Evolutionary conservation across 2,888 invertebrate species (phyloP).

Genomic region (Synanthedon vespiformis): DNA sequence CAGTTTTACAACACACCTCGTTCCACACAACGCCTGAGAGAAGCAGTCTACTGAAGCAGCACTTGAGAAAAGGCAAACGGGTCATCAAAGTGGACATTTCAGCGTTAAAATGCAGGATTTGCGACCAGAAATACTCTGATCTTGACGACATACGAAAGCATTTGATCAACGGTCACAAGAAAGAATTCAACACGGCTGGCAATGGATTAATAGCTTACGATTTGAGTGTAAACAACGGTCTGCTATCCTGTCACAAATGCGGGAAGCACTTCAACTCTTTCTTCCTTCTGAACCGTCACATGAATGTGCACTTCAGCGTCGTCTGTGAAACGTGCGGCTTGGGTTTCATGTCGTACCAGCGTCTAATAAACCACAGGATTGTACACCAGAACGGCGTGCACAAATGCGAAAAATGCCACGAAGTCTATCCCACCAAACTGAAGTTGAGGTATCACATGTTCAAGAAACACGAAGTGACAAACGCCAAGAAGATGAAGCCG

Average conservation of each 20-base stretch:
- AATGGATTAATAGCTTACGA: conserved; percentile 57
- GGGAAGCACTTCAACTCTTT: conserved; percentile 51
- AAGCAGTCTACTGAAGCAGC: conserved; percentile 37
- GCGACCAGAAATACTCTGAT: conserved; percentile 46
- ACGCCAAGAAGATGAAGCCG: conserved; percentile 46
- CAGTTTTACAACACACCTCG: conserved; percentile 38
- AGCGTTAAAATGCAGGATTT: conserved; percentile 44
- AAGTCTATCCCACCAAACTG: conserved; percentile 47
- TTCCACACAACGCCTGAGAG: conserved; percentile 39
- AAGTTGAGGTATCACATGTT: conserved; percentile 50
- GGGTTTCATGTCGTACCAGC: conserved; percentile 56
- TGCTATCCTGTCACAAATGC: conserved; percentile 49
- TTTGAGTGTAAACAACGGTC: conserved; percentile 34
- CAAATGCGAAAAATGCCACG: conserved; percentile 49
- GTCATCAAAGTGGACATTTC: conserved; percentile 61
- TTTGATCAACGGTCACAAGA: conserved; percentile 35
- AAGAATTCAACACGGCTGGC: conserved; percentile 54
- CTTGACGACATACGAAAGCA: conserved; percentile 49
- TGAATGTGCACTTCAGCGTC: conserved; percentile 58
- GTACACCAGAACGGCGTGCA: conserved; percentile 52
- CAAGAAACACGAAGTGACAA: conserved; percentile 48
- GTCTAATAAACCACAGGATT: conserved; percentile 47
- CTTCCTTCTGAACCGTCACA: conserved; percentile 51
- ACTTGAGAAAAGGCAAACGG: conserved; percentile 51
- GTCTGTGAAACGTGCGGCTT: conserved; percentile 60